phyloP scores from a whole-genome alignment of 2,888 invertebrate genomes.

The Drosophila monieri region DNA sequence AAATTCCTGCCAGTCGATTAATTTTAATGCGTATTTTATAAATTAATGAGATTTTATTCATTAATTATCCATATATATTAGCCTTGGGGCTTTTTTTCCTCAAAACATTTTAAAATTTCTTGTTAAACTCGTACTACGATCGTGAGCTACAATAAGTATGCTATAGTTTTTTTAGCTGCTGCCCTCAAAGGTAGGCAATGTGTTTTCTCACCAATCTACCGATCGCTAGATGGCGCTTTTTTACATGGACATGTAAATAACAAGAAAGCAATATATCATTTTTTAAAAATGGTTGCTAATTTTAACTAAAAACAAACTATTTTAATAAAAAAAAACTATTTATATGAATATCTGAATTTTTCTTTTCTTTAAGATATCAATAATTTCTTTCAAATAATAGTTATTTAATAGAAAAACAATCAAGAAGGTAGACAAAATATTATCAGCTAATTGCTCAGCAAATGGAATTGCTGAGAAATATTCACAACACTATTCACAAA shows the following conservation, averaged over 20 bases:
- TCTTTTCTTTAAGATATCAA: no score
- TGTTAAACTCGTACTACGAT: not conserved
- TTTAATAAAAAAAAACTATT: no score
- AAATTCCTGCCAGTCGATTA: not conserved
- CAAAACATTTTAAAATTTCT: not conserved
- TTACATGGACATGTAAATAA: not conserved
- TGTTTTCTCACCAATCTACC: not conserved
- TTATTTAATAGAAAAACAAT: not conserved
- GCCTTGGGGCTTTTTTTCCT: not conserved
- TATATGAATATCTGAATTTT: no score
- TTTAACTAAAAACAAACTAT: no score
- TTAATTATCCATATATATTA: not conserved
- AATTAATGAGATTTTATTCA: not conserved
- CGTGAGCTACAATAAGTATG: not conserved
- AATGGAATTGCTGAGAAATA: not conserved
- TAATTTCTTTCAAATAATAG: no score
- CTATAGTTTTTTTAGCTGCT: not conserved
- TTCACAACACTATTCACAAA: no score
- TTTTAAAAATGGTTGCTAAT: not conserved
- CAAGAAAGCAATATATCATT: no score
- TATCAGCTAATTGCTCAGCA: not conserved
- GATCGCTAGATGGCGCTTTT: not conserved
- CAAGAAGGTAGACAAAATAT: not conserved
- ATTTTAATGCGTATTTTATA: slow-evolving; percentile 1
- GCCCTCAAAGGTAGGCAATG: not conserved